Base-by-base conservation (phyloP, 2,113 vertebrate genomes). In the Cavia porcellus region DNA sequence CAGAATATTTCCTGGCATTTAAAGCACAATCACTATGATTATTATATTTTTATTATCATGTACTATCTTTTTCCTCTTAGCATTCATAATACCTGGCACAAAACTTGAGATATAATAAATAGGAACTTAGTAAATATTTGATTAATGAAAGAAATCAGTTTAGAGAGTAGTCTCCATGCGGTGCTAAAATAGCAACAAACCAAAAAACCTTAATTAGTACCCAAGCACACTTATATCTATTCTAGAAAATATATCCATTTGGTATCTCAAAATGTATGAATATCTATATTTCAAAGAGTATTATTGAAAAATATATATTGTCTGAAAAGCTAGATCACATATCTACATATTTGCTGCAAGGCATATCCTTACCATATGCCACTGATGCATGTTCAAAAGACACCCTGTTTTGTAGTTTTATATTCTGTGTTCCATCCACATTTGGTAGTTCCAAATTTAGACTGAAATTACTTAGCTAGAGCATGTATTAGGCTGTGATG, bases 361-460 rank as follows among this genome's bases (percentile, higher is more conserved):
- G 22, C 84, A 75, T 80, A 84, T 88, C 19, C 45, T 72, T 95
- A 32, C 45, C 22, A 57, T n/a, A n/a, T 86, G 22, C 17, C 55
- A 68, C 1, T 96, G 81, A 92, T 86, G 95, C 77, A 55, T 57
- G 9, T 92, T 92, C 11, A 74, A 68, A 95, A 75, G 55, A 80
- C 15, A 94, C 30, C 19, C 80, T 66, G 35, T 61, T 95, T 94
- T 93, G 12, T 86, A 66, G 70, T 95, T 97, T 86, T 81, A 30
- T 61, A n/a, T 66, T 9, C 28, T 94, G 0, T 83, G 13, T 14
- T 85, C 45, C 64, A 88, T 68, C 22, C 8, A 20, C 28, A 95
- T 85, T 96, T 95, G 38, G 42, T 83, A 38, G 47, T 93, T 98
- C 12, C 47, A 93, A 94, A 88, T 35, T 92, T 89, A 95, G 87